Evolutionary conservation across 2,888 invertebrate species (phyloP), one percentile per base, ranked within the genome.

Genomic region (Eilema sororculum): DNA sequence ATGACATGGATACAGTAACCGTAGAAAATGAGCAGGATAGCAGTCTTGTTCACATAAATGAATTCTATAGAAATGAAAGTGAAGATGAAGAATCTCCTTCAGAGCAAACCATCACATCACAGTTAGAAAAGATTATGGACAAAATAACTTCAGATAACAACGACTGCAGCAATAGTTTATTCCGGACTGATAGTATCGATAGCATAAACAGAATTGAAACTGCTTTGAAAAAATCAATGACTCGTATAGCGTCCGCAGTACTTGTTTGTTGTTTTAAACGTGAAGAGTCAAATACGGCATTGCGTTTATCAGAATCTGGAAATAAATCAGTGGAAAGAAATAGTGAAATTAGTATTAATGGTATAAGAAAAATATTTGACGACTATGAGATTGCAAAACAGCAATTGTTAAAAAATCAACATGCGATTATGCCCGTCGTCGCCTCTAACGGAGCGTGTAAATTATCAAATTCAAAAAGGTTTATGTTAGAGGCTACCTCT

Each of bases 21-120:
- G 75, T 84, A 46, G 84, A 87, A 74, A 88, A 87, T 75, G 88
- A 87, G 75, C 84, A 84, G 24, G 88, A 89, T 10, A 82, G 89
- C 61, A 69, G 33, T 56, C 62, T 75, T 28, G 37, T 65, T 16
- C 22, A 59, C 8, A 12, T 56, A 41, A 59, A 71, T 60, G 77
- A 63, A 67, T 74, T 28, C 59, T 76, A 9, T 24, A 24, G 30
- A 24, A 30, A 33, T 60, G 33, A 79, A 72, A 69, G 33, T n/a
- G 22, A 33, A 20, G 16, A 16, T 28, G 30, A 76, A 73, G 82
- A 82, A 63, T 81, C 78, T 10, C 77, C 72, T 57, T 84, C 80
- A 65, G 87, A 85, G 12, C 81, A 83, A n/a, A 76, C 83, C 9
- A 80, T 89, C 20, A 86, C 83, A 10, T 83, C 78, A 37, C 87